A percentile compares a stretch with the other conserved stretches of the same genome.
Evolutionary conservation across 2,113 vertebrate genomes (phyloP).

Genomic region (Pungitius pungitius): DNA sequence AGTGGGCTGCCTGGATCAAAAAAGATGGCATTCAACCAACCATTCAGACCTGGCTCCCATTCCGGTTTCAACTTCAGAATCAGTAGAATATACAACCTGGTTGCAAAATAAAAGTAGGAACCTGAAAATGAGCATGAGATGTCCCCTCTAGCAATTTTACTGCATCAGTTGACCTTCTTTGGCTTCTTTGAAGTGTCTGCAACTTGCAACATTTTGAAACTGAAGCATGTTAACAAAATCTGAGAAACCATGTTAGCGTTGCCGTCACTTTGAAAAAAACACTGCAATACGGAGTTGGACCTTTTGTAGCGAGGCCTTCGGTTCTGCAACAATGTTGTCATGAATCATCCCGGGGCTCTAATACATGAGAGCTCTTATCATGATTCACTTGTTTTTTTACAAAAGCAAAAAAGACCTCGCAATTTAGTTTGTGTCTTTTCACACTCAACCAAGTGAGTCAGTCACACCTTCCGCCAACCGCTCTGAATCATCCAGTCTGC

Average conservation of each 20-base stretch:
- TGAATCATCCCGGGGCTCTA: slow-evolving; percentile 34
- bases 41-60: not conserved
- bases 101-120: not conserved
- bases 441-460: slow-evolving; percentile 3
- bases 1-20: not conserved
- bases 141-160: not conserved
- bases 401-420: slow-evolving; percentile 15
- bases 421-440: slow-evolving; percentile 1
- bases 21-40: not conserved
- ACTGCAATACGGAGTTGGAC: not conserved
- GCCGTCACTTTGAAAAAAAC: not conserved
- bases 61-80: not conserved
- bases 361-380: slow-evolving; percentile 8
- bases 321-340: not conserved
- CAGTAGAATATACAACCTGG: not conserved
- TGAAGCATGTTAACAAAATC: too few relatives aligned
- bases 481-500: slow-evolving; percentile 30
- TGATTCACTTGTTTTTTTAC: slow-evolving; percentile 34
- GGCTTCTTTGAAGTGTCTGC: not conserved
- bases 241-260: not conserved
- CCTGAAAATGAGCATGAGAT: not conserved
- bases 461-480: not conserved
- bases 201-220: too few relatives aligned
- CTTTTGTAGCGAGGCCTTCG: not conserved
- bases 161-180: not conserved